These are phyloP conservation scores for Hestina assimilis DNA, from an alignment of 1,140 invertebrate species.

Conservation along the genomic window DNA sequence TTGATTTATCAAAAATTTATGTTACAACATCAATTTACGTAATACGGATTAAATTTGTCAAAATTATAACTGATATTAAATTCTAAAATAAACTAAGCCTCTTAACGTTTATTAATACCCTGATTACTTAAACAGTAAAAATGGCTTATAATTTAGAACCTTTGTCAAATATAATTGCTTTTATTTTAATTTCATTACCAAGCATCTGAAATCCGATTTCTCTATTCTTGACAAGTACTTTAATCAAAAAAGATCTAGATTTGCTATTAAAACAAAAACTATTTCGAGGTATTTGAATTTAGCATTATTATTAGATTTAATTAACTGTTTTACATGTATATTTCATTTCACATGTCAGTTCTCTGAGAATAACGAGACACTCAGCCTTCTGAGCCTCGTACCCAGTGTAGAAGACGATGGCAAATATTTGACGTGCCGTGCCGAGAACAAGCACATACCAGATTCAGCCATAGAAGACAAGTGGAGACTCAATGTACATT, in stretches of 20 bases:
- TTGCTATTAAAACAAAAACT: neutral
- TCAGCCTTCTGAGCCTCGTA: constrained; percentile 89
- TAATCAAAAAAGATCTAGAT: too few species aligned
- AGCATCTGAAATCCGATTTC: neutral
- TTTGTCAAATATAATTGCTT: neutral
- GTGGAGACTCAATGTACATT: constrained; percentile 87
- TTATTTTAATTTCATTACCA: neutral
- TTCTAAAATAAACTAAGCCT: neutral
- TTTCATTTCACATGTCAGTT: constrained; percentile 80
- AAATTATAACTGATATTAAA: too few species aligned
- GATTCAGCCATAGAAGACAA: constrained; percentile 90
- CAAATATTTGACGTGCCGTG: constrained; percentile 91
- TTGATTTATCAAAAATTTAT: too few species aligned
- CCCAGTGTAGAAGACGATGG: constrained; percentile 91
- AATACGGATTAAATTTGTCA: too few species aligned
- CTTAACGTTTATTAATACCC: neutral
- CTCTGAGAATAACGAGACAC: constrained; percentile 89
- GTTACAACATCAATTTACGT: too few species aligned
- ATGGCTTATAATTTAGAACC: neutral
- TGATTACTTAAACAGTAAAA: neutral
- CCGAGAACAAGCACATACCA: constrained; percentile 90
- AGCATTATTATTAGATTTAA: neutral
- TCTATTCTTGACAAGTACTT: neutral
- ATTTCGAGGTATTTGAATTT: neutral
- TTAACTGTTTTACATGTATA: neutral